Conservation (phyloP, 2,797 vertebrate genomes). For the Macropus fuliginosus region DNA sequence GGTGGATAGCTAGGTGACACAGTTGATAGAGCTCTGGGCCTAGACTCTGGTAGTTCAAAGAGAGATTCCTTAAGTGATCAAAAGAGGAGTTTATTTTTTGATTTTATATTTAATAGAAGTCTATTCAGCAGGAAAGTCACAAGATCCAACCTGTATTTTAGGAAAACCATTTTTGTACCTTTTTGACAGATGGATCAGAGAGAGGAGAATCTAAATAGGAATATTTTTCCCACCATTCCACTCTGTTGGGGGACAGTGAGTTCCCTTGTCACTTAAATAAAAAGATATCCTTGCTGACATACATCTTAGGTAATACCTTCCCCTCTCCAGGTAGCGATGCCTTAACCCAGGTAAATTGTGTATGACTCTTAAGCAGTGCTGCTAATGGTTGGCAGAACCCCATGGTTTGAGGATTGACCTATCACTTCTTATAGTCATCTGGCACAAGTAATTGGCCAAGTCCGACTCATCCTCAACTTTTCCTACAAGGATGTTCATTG, state of each 20-base stretch:
- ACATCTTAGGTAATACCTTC: background rate
- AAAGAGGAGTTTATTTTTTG: background rate
- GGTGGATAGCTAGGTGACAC: background rate
- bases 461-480: background rate
- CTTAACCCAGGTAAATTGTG: background rate
- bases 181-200: background rate
- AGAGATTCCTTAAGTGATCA: background rate
- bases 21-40: background rate
- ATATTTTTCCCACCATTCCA: background rate
- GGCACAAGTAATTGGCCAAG: background rate
- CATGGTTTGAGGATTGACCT: background rate
- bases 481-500: background rate
- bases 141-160: background rate
- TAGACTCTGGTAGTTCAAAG: background rate
- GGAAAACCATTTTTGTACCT: background rate
- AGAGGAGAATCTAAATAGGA: background rate
- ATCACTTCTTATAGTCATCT: background rate
- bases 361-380: background rate
- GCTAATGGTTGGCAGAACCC: background rate
- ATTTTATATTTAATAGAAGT: background rate
- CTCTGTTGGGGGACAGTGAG: background rate
- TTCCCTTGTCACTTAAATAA: background rate
- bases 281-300: background rate
- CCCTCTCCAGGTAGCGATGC: background rate
- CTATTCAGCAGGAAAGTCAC: background rate